phyloP scores from a whole-genome alignment of 2,888 invertebrate genomes.

The Brenthis hecate region DNA sequence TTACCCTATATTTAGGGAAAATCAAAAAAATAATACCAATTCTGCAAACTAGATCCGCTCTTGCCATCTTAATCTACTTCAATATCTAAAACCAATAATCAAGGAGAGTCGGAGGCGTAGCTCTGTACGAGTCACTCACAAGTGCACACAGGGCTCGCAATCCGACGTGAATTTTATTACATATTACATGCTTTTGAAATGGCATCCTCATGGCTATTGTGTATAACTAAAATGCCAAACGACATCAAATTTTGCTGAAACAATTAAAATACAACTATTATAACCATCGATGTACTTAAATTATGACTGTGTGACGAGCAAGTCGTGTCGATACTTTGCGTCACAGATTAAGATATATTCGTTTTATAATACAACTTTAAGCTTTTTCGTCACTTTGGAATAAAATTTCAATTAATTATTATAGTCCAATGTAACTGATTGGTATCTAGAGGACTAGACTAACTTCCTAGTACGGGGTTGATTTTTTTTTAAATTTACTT shows the following conservation, averaged over 20 bases:
- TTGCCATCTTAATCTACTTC: too few relatives aligned
- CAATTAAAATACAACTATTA: slow-evolving; percentile 10
- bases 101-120: not conserved
- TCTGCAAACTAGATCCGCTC: not conserved
- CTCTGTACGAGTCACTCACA: slow-evolving; percentile 6
- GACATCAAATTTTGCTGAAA: slow-evolving; percentile 10
- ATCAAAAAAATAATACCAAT: not conserved
- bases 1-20: not conserved
- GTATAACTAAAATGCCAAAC: slow-evolving; percentile 26
- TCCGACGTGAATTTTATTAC: too few relatives aligned
- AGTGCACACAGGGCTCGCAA: not conserved
- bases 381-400: slow-evolving; percentile 32
- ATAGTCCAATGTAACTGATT: slow-evolving; percentile 28
- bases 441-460: slow-evolving; percentile 9
- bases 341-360: slow-evolving; percentile 16
- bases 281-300: slow-evolving; percentile 24
- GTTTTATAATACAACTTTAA: slow-evolving; percentile 21
- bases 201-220: slow-evolving; percentile 24
- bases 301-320: slow-evolving; percentile 32
- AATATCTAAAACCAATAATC: too few relatives aligned
- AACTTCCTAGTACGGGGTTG: slow-evolving; percentile 2
- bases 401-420: slow-evolving; percentile 9
- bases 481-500: slow-evolving; percentile 12
- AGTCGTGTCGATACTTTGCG: slow-evolving; percentile 13
- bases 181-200: slow-evolving; percentile 18